Conservation (phyloP, 2,888 invertebrate genomes). For the Dynastes grantii region DNA sequence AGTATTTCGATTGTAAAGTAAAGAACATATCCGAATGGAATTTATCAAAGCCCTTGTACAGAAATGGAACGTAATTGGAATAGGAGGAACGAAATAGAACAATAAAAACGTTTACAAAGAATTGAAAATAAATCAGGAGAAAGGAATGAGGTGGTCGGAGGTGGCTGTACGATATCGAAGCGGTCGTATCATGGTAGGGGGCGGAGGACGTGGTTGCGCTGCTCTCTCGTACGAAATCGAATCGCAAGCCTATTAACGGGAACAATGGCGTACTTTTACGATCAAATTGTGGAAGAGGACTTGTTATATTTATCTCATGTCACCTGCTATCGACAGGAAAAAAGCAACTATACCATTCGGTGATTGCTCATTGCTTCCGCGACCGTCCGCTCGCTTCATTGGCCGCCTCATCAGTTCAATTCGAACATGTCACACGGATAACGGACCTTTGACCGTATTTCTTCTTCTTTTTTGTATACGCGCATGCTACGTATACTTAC, state of each 20-base stretch:
- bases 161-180: background rate
- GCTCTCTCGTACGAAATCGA: slow-evolving; percentile 11
- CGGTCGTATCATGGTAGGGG: background rate
- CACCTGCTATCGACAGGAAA: slow-evolving; percentile 59
- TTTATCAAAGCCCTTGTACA: background rate
- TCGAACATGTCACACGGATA: slow-evolving; percentile 34
- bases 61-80: background rate
- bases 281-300: slow-evolving; percentile 48
- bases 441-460: slow-evolving; percentile 17
- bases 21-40: no score
- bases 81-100: slow-evolving; percentile 1
- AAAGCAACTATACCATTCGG: slow-evolving; percentile 52
- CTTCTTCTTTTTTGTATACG: slow-evolving; percentile 14
- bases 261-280: slow-evolving; percentile 47
- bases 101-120: slow-evolving; percentile 29
- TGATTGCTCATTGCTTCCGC: slow-evolving; percentile 41
- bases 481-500: background rate
- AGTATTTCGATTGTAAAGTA: no score
- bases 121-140: slow-evolving; percentile 40
- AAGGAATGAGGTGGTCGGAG: background rate
- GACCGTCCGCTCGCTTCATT: slow-evolving; percentile 16
- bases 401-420: slow-evolving; percentile 40
- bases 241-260: slow-evolving; percentile 45
- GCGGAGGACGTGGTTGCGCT: background rate
- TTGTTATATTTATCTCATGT: slow-evolving; percentile 58